These are phyloP conservation scores for Mesorhabditis belari DNA, from an alignment of 2,888 invertebrate genomes.

Conservation along the genomic window DNA sequence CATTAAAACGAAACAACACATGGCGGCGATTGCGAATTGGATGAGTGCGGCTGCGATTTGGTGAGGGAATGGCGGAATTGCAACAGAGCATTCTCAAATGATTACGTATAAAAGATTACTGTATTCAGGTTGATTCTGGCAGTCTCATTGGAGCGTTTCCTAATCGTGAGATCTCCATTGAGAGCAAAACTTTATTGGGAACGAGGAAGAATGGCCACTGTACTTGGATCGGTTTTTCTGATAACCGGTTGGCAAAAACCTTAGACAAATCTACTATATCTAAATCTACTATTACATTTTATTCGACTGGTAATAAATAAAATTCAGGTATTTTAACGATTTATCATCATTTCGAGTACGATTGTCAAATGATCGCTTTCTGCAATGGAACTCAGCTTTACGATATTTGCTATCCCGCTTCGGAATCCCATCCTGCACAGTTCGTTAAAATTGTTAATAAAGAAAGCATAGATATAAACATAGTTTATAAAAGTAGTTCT, in stretches of 20 bases:
- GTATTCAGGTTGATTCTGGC: conserved; percentile 46
- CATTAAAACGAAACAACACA: conserved; percentile 39
- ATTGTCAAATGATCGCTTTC: conserved; percentile 42
- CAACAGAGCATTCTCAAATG: too few relatives aligned
- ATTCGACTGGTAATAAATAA: neutral
- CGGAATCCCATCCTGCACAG: conserved; percentile 20
- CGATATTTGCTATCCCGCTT: conserved; percentile 44
- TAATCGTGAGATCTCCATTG: conserved; percentile 42
- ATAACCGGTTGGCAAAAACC: conserved; percentile 27
- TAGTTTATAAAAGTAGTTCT: neutral
- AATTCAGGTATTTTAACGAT: conserved; percentile 29
- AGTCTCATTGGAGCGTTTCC: conserved; percentile 46
- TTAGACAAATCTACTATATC: neutral
- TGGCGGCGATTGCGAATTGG: conserved; percentile 50
- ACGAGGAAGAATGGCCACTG: conserved; percentile 27
- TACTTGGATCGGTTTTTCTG: conserved; percentile 39
- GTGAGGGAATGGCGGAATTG: conserved; percentile 12
- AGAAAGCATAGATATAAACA: too few relatives aligned
- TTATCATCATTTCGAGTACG: conserved; percentile 51
- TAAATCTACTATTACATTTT: neutral
- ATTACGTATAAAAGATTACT: neutral
- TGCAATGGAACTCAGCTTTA: conserved; percentile 48
- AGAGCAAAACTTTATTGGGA: conserved; percentile 49
- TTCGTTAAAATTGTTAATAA: conserved; percentile 17
- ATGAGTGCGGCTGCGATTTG: conserved; percentile 50